Evolutionary conservation across 2,113 vertebrate species (phyloP).

Genomic region (Marmota monax): DNA sequence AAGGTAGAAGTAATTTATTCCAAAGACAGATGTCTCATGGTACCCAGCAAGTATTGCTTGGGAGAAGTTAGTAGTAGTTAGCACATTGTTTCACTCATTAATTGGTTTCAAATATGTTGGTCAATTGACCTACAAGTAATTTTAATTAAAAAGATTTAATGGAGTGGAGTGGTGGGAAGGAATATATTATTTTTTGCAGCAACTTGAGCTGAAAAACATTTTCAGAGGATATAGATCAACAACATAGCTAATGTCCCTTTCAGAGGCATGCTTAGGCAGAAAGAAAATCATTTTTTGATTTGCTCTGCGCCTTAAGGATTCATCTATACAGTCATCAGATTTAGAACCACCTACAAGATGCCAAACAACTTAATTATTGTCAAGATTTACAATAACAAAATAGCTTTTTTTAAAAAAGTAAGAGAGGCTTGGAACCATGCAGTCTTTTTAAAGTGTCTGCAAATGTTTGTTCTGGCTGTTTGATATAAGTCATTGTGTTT

Average conservation of each 20-base stretch:
- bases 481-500: slow-evolving; percentile 50
- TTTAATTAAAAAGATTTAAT: neutral
- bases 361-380: slow-evolving; percentile 48
- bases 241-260: neutral
- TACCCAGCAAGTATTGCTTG: neutral
- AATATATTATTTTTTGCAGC: neutral
- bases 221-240: neutral
- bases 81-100: neutral
- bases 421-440: slow-evolving; percentile 60
- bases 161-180: neutral
- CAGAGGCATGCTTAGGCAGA: neutral
- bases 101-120: neutral
- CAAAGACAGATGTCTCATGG: neutral
- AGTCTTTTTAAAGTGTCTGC: slow-evolving; percentile 54
- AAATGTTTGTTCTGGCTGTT: slow-evolving; percentile 47
- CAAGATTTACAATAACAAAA: slow-evolving; percentile 70
- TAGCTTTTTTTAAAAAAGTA: slow-evolving; percentile 3
- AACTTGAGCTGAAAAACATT: neutral
- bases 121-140: neutral
- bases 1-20: neutral
- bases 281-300: neutral
- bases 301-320: slow-evolving; percentile 9
- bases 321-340: slow-evolving; percentile 16
- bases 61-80: neutral
- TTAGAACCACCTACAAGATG: neutral